These are phyloP conservation scores for Pelobates fuscus DNA, from an alignment of 2,113 vertebrate species.

Conservation along the genomic window DNA sequence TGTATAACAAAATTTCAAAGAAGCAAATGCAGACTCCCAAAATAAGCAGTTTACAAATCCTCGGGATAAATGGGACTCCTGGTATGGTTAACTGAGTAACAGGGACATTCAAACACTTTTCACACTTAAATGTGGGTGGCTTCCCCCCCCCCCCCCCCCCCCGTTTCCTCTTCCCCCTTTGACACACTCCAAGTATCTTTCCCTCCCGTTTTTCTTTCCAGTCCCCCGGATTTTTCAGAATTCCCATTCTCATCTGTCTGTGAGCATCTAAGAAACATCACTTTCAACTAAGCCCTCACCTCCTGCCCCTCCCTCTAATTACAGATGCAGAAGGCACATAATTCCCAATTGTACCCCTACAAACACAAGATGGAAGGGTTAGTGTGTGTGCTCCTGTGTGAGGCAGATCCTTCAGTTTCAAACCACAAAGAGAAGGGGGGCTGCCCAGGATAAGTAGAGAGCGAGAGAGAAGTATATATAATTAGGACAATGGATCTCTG, in stretches of 20 bases:
- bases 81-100: background rate
- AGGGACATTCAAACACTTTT: background rate
- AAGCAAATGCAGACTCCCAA: too few relatives aligned
- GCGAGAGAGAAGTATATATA: constrained; percentile 33
- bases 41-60: too few relatives aligned
- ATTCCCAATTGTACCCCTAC: constrained; percentile 47
- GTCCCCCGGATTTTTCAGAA: constrained; percentile 3
- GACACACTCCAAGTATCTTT: background rate
- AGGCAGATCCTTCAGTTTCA: constrained; percentile 39
- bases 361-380: constrained; percentile 37
- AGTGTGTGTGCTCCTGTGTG: constrained; percentile 34
- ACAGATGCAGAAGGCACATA: constrained; percentile 38
- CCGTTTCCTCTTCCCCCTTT: background rate
- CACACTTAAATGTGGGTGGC: background rate
- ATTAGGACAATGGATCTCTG: constrained; percentile 45
- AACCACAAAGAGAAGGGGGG: constrained; percentile 39
- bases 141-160: background rate
- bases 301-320: constrained; percentile 32
- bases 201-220: background rate
- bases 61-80: too few relatives aligned
- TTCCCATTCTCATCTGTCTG: constrained; percentile 22
- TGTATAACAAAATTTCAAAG: too few relatives aligned
- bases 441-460: background rate
- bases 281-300: constrained; percentile 36
- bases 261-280: constrained; percentile 11